phyloP scores from a whole-genome alignment of 2,888 invertebrate genomes.

The Spicauda simplicius region DNA sequence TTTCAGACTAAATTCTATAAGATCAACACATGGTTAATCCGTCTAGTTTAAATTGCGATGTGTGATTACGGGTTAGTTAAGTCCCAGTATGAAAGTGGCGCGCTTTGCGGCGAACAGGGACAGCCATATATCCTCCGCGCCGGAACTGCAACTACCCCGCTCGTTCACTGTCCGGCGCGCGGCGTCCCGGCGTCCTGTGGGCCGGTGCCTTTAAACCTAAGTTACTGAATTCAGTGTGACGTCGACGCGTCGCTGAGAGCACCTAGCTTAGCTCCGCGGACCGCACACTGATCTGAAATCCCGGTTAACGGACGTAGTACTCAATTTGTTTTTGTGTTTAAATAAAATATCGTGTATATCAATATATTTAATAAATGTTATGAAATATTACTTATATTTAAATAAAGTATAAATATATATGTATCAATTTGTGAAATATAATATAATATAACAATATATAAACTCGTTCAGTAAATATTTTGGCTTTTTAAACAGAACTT shows the following conservation, averaged over 20 bases:
- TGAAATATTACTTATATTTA: too few relatives aligned
- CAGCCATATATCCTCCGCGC: conserved; percentile 18
- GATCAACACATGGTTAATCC: too few relatives aligned
- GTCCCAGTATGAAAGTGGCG: background rate
- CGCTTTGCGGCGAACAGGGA: conserved; percentile 25
- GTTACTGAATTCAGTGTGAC: conserved; percentile 34
- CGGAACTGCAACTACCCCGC: conserved; percentile 12
- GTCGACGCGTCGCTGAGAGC: conserved; percentile 25
- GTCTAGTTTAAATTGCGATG: background rate
- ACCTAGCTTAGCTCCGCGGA: conserved; percentile 13
- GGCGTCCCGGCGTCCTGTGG: conserved; percentile 8
- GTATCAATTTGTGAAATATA: too few relatives aligned
- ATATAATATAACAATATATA: background rate
- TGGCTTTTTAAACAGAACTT: background rate
- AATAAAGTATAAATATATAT: too few relatives aligned
- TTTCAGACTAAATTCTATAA: too few relatives aligned
- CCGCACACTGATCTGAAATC: background rate
- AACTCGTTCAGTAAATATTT: background rate
- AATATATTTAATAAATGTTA: too few relatives aligned
- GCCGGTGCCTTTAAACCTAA: conserved; percentile 2
- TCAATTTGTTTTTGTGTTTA: background rate
- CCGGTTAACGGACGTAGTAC: background rate
- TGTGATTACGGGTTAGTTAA: background rate
- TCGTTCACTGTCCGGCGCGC: conserved; percentile 3
- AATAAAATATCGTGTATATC: too few relatives aligned